These are phyloP conservation scores for Sapayoa aenigma DNA, from an alignment of 2,113 vertebrate species.

Conservation along the genomic window DNA sequence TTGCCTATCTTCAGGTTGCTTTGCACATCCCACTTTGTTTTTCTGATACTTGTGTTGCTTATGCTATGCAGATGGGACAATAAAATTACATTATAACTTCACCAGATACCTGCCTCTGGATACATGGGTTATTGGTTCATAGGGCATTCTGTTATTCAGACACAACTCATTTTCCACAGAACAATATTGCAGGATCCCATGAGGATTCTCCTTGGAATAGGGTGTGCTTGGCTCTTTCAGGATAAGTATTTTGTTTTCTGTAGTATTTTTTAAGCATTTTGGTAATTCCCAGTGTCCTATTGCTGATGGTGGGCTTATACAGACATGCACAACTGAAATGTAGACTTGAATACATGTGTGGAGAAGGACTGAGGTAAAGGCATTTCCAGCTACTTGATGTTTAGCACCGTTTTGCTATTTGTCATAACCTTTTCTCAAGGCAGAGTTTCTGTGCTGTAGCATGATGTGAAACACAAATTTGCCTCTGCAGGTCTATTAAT, in stretches of 20 bases:
- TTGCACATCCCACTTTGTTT: neutral
- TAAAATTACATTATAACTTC: neutral
- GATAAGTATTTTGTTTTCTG: neutral
- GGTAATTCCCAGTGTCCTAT: neutral
- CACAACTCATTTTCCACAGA: neutral
- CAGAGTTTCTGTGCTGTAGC: neutral
- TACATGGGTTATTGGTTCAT: neutral
- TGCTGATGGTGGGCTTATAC: neutral
- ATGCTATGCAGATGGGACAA: neutral
- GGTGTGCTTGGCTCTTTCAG: neutral
- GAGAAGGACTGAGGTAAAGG: neutral
- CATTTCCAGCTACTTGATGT: neutral
- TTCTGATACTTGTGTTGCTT: neutral
- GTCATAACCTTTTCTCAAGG: neutral
- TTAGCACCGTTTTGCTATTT: neutral
- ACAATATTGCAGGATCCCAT: neutral
- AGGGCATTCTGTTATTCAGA: neutral
- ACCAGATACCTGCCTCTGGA: neutral
- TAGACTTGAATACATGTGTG: neutral
- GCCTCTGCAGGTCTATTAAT: neutral
- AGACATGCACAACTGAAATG: neutral
- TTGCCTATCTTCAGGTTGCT: neutral
- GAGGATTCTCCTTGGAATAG: neutral
- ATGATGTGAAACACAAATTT: neutral
- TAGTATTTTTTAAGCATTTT: neutral